These are phyloP conservation scores for Teleogryllus oceanicus DNA, from an alignment of 2,888 invertebrate species.

Conservation along the genomic window DNA sequence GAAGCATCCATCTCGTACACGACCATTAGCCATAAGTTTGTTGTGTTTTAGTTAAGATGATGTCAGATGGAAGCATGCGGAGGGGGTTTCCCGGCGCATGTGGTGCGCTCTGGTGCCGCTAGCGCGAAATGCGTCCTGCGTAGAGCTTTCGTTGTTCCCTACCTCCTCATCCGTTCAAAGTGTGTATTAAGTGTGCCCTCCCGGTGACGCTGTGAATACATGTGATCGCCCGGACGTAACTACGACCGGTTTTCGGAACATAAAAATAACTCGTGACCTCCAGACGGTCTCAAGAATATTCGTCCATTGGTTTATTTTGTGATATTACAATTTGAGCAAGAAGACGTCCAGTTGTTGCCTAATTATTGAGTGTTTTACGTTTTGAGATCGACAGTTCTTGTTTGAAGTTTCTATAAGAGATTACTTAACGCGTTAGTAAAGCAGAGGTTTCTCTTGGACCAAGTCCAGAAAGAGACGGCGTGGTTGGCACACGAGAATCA, in stretches of 20 bases:
- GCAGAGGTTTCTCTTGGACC: too few relatives aligned
- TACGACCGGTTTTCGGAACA: neutral
- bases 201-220: neutral
- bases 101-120: neutral
- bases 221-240: neutral
- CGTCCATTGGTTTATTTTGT: neutral
- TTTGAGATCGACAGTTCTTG: too few relatives aligned
- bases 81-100: neutral
- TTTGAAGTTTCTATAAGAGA: too few relatives aligned
- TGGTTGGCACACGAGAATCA: too few relatives aligned
- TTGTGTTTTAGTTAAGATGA: neutral
- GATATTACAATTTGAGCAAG: neutral
- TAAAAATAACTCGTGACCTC: too few relatives aligned
- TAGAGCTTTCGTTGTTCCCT: neutral
- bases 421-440: too few relatives aligned
- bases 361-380: too few relatives aligned
- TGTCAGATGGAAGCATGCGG: neutral
- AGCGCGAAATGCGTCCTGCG: neutral
- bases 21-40: neutral
- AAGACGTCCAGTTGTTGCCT: too few relatives aligned
- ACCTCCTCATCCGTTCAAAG: neutral
- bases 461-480: too few relatives aligned
- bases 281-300: too few relatives aligned
- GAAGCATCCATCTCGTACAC: neutral
- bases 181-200: neutral